These are phyloP conservation scores for Drosophila mettleri DNA, from an alignment of 2,888 invertebrate species.

Conservation along the genomic window DNA sequence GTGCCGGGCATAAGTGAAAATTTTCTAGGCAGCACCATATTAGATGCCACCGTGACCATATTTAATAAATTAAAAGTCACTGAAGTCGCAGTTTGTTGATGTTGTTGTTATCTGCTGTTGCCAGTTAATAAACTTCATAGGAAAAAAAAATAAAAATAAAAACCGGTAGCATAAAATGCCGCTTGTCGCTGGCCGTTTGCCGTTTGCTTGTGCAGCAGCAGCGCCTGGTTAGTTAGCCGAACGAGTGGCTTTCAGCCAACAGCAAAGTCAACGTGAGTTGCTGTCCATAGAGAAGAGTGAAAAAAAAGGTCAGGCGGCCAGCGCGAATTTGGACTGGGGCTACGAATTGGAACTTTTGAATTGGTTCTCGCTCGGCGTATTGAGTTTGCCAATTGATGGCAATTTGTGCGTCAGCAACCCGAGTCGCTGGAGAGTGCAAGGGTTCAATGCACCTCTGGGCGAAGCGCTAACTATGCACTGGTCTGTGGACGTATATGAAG, in stretches of 20 bases:
- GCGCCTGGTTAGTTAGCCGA: conserved; percentile 43
- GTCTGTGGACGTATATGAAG: conserved; percentile 7
- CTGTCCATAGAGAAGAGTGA: conserved; percentile 1
- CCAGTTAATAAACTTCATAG: conserved; percentile 75
- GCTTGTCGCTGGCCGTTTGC: conserved; percentile 33
- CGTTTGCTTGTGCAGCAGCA: conserved; percentile 21
- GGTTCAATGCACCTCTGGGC: conserved; percentile 65
- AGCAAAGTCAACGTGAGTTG: conserved; percentile 20
- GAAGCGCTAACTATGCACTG: conserved; percentile 33
- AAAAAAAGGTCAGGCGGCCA: conserved; percentile 36
- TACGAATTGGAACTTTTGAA: conserved; percentile 14
- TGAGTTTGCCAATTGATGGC: conserved; percentile 38
- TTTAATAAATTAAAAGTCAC: conserved; percentile 54
- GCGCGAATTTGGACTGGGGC: conserved; percentile 16
- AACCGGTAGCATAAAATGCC: conserved; percentile 75
- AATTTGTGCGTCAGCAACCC: conserved; percentile 31
- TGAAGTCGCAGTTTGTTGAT: conserved; percentile 66
- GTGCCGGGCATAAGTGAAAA: conserved; percentile 77
- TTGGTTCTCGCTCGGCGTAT: conserved; percentile 14
- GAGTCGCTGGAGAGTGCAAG: conserved; percentile 12
- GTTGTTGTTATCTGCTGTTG: conserved; percentile 36
- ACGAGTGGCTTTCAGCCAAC: conserved; percentile 22
- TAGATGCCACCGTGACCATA: conserved; percentile 67
- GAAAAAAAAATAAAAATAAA: conserved; percentile 25
- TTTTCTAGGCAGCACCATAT: conserved; percentile 65